phyloP scores from a whole-genome alignment of 2,113 vertebrate genomes.

The Pimephales promelas region DNA sequence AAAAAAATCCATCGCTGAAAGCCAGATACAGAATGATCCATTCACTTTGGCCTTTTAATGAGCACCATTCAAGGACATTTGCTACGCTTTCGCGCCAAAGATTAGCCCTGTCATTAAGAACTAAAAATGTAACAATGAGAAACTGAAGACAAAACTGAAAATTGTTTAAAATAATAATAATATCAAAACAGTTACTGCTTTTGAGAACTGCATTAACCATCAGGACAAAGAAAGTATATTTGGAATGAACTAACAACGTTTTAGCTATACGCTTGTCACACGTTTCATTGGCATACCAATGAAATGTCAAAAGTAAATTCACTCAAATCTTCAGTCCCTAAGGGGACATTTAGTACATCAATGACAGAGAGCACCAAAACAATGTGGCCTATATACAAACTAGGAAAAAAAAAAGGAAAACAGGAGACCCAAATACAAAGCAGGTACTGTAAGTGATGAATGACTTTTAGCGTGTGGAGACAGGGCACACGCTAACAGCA shows the following conservation, averaged over 20 bases:
- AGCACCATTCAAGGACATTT: not conserved
- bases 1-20: constrained; percentile 1
- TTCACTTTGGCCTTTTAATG: constrained; percentile 14
- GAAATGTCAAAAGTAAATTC: not conserved
- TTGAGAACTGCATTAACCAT: too few species aligned
- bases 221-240: too few species aligned
- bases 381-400: constrained; percentile 33
- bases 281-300: not conserved
- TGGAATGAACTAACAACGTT: not conserved
- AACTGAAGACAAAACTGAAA: too few species aligned
- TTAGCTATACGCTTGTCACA: not conserved
- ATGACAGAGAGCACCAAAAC: constrained; percentile 37
- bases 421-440: constrained; percentile 37
- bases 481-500: constrained; percentile 42
- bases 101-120: not conserved
- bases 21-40: constrained; percentile 57
- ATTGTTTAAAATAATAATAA: too few species aligned
- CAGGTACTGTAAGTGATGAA: constrained; percentile 57
- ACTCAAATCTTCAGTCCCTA: not conserved
- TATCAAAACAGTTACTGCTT: too few species aligned
- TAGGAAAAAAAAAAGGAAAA: constrained; percentile 43
- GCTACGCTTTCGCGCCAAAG: not conserved
- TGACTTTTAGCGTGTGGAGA: constrained; percentile 47
- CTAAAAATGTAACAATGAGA: not conserved
- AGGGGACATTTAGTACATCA: constrained; percentile 11